Evolutionary conservation across 2,797 vertebrate species (phyloP).

Genomic region (Gallinago stenura): DNA sequence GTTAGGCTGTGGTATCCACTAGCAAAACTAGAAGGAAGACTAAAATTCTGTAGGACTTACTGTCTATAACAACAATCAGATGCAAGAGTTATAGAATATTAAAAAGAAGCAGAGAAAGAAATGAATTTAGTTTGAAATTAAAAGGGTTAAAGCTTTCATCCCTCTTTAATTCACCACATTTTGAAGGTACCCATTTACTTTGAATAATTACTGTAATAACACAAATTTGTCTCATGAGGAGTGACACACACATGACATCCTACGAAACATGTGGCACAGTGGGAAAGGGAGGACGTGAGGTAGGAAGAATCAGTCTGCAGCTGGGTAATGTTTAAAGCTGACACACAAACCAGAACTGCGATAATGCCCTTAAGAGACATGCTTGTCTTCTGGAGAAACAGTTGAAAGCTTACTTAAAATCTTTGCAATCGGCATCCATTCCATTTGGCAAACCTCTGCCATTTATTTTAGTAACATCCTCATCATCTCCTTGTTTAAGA

Average conservation of each 20-base stretch:
- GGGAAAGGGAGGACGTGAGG: constrained; percentile 52
- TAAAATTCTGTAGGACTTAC: neutral
- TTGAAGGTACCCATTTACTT: constrained; percentile 9
- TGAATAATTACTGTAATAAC: constrained; percentile 28
- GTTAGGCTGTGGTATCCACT: neutral
- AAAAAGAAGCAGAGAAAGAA: constrained; percentile 52
- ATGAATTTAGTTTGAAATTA: constrained; percentile 16
- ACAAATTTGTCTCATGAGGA: constrained; percentile 56
- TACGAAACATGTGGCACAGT: constrained; percentile 63
- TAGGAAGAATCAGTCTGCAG: constrained; percentile 51
- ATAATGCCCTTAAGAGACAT: constrained; percentile 72
- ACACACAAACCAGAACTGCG: constrained; percentile 65
- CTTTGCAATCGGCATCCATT: constrained; percentile 99
- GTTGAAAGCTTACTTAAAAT: constrained; percentile 93
- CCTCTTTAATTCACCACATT: constrained; percentile 28
- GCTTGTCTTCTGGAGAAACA: constrained; percentile 73
- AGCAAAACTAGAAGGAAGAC: neutral
- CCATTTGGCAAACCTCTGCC: constrained; percentile 95
- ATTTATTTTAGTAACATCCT: constrained; percentile 91
- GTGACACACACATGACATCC: constrained; percentile 62
- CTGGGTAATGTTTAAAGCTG: constrained; percentile 62
- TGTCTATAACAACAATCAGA: constrained; percentile 40
- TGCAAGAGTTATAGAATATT: neutral
- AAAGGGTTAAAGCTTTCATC: constrained; percentile 11
- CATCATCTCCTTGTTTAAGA: constrained; percentile 92